A percentile compares a stretch with the other conserved stretches of the same genome.
These are phyloP conservation scores for Cheiracanthium punctorium DNA, from an alignment of 2,888 invertebrate species.

Conservation along the genomic window DNA sequence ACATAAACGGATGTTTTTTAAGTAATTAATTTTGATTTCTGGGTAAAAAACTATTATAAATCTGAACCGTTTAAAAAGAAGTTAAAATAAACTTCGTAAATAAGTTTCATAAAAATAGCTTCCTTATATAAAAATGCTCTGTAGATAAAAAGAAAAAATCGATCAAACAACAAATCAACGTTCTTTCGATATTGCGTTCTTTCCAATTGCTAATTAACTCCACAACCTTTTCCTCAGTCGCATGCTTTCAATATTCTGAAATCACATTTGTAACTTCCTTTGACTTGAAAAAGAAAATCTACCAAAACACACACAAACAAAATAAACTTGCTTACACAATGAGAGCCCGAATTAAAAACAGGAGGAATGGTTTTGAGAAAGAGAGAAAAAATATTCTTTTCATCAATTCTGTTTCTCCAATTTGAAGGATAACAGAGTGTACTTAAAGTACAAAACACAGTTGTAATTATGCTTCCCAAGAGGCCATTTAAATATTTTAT, in stretches of 20 bases:
- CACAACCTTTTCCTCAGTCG: neutral
- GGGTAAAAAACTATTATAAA: too few species aligned
- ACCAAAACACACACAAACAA: neutral
- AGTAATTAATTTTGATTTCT: too few species aligned
- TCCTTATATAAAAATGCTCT: too few species aligned
- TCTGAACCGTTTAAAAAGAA: too few species aligned
- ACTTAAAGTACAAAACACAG: constrained; percentile 5
- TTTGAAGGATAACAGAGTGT: neutral
- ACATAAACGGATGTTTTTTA: too few species aligned
- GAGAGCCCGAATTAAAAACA: neutral
- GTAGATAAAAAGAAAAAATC: neutral
- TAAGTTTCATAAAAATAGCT: too few species aligned
- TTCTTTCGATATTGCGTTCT: neutral
- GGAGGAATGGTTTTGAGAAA: neutral
- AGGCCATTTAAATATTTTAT: constrained; percentile 14
- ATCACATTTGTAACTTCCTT: neutral
- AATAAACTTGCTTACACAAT: neutral
- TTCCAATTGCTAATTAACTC: neutral
- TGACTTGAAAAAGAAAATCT: neutral
- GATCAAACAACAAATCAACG: neutral
- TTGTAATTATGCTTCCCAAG: constrained; percentile 1
- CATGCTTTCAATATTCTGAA: neutral
- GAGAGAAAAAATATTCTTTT: constrained; percentile 10
- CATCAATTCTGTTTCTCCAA: neutral
- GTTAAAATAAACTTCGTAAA: too few species aligned